Percentiles rank a stretch among this genome's conserved stretches.
Evolutionary conservation across 1,140 invertebrate genomes (phyloP).

Genomic region (Tetramorium simillimum): DNA sequence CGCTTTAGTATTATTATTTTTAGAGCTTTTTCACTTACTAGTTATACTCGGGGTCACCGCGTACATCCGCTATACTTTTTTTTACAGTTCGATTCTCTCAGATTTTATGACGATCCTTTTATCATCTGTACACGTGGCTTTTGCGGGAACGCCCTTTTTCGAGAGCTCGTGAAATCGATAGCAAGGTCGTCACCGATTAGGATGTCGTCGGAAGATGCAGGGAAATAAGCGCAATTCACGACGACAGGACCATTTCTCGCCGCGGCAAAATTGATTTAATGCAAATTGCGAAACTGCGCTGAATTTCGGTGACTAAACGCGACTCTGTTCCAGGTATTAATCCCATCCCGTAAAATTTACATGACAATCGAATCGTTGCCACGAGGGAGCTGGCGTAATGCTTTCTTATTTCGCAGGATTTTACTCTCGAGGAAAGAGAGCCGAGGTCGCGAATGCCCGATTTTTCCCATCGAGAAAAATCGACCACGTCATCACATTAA

Average conservation of each 20-base stretch:
- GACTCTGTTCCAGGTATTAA: slow-evolving; percentile 40
- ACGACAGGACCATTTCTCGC: not conserved
- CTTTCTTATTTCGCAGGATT: slow-evolving; percentile 23
- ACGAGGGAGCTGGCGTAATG: slow-evolving; percentile 13
- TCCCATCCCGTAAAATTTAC: slow-evolving; percentile 65
- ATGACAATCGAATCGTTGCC: slow-evolving; percentile 65
- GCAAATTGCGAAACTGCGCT: slow-evolving; percentile 70
- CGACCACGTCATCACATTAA: slow-evolving; percentile 41
- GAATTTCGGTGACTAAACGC: slow-evolving; percentile 68
- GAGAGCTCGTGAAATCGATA: not conserved
- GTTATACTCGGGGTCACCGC: not conserved
- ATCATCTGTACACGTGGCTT: not conserved
- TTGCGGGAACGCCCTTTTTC: not conserved
- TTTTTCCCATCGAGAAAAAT: slow-evolving; percentile 31
- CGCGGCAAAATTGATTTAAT: slow-evolving; percentile 72
- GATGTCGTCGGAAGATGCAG: not conserved
- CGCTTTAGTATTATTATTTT: slow-evolving; percentile 39
- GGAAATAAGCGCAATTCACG: not conserved
- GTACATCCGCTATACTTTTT: not conserved
- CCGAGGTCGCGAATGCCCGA: not conserved
- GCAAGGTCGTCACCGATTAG: not conserved
- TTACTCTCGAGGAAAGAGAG: not conserved
- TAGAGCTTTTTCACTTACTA: not conserved
- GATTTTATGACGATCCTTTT: slow-evolving; percentile 7
- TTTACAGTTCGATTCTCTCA: not conserved